These are phyloP conservation scores for Apogon talboti DNA, from an alignment of 2,797 vertebrate species.

Conservation along the genomic window DNA sequence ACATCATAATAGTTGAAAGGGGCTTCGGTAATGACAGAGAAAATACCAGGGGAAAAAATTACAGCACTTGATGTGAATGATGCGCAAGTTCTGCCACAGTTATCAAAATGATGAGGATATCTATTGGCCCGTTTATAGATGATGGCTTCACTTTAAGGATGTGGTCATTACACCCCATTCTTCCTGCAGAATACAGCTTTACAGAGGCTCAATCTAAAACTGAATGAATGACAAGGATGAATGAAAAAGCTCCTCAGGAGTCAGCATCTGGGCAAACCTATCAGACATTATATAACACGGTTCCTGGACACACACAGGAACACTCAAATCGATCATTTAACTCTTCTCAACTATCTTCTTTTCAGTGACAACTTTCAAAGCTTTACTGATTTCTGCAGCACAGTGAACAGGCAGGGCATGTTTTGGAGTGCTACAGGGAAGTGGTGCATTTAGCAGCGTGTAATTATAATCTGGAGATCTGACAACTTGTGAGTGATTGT, in stretches of 20 bases:
- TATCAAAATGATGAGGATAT: conserved; percentile 64
- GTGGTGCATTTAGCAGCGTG: conserved; percentile 36
- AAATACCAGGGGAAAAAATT: conserved; percentile 51
- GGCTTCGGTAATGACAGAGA: conserved; percentile 56
- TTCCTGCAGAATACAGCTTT: conserved; percentile 26
- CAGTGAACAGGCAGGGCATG: conserved; percentile 28
- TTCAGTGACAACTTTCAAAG: conserved; percentile 11
- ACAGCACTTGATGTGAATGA: conserved; percentile 63
- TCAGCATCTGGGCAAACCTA: conserved; percentile 22
- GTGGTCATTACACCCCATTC: conserved; percentile 53
- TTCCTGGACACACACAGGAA: conserved; percentile 8
- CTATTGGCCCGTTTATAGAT: conserved; percentile 51
- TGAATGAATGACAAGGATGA: conserved; percentile 27
- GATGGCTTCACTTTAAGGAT: conserved; percentile 61
- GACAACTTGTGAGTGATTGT: conserved; percentile 32
- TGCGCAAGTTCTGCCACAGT: conserved; percentile 53
- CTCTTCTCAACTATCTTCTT: conserved; percentile 9
- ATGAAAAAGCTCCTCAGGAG: conserved; percentile 22
- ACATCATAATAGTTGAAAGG: conserved; percentile 39
- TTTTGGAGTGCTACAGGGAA: conserved; percentile 12
- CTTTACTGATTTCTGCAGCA: conserved; percentile 34
- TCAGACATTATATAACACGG: conserved; percentile 33
- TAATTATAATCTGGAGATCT: conserved; percentile 43
- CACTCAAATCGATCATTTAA: conserved; percentile 12
- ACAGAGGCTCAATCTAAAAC: conserved; percentile 22